phyloP scores from a whole-genome alignment of 2,888 invertebrate genomes.

The Drosophila merina region DNA sequence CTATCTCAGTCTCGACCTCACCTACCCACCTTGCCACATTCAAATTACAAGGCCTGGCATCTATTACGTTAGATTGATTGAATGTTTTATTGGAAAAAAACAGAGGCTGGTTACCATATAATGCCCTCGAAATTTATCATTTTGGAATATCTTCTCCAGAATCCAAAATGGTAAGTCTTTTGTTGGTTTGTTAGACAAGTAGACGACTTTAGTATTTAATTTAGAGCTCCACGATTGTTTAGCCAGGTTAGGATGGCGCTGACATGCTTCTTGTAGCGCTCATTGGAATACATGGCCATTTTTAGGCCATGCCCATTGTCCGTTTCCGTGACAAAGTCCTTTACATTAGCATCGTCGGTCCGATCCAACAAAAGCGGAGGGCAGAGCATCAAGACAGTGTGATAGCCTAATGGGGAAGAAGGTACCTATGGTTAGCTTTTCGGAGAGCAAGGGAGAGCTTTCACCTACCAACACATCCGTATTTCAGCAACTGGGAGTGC shows the following conservation, averaged over 20 bases:
- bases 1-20: neutral
- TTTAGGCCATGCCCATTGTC: slow-evolving; percentile 47
- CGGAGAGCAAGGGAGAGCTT: slow-evolving; percentile 10
- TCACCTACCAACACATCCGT: slow-evolving; percentile 64
- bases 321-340: slow-evolving; percentile 52
- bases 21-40: neutral
- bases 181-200: neutral
- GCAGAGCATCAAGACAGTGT: slow-evolving; percentile 30
- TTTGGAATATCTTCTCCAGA: too few relatives aligned
- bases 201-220: slow-evolving; percentile 10
- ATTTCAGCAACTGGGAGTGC: slow-evolving; percentile 65
- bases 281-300: slow-evolving; percentile 55
- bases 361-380: slow-evolving; percentile 55
- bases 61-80: too few relatives aligned
- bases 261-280: slow-evolving; percentile 67
- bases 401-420: slow-evolving; percentile 22
- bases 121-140: too few relatives aligned
- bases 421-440: neutral
- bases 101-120: too few relatives aligned
- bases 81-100: too few relatives aligned
- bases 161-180: neutral
- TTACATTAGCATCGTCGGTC: slow-evolving; percentile 49
- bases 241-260: slow-evolving; percentile 71
- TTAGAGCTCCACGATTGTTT: slow-evolving; percentile 67
- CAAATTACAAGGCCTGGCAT: neutral